Evolutionary conservation across 1,140 invertebrate genomes (phyloP), one percentile per base, ranked within the genome.

Genomic region (Andrena cerasifolii): DNA sequence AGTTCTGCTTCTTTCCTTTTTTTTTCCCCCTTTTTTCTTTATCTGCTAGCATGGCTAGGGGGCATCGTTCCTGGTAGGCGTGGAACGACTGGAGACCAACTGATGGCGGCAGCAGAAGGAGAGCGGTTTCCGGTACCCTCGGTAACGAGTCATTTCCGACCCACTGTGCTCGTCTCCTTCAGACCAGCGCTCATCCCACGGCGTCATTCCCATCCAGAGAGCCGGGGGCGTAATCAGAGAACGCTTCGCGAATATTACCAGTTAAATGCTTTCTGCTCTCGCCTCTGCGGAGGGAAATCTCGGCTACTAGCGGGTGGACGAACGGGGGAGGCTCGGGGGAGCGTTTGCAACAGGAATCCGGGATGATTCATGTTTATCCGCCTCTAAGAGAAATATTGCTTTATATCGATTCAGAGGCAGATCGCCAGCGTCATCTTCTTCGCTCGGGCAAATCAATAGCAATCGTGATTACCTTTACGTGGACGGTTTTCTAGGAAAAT

Each of bases 91-190:
- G n/a, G 43, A 74, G 72, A 45, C 54, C 51, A 40, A 43, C 16
- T 12, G 78, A 65, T 49, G 73, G 40, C 33, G 83, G 80, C 65
- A 68, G 67, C 74, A 87, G 82, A 87, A 86, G 87, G 85, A 86
- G 86, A 87, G 84, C 85, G 86, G 89, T 89, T 90, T 90, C 89
- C 89, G 89, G 89, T 86, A 79, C 86, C 82, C 77, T 80, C 75
- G 79, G 82, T 90, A 91, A 90, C 89, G 90, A 90, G 87, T 91
- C 88, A 91, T 90, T 90, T 90, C 90, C 90, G 84, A 84, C 79
- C 76, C 45, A 61, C 82, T 77, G 75, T 81, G 31, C 84, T 82
- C 74, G 79, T 71, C 78, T 78, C 54, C 76, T 73, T 78, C 56
- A 51, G 61, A 66, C 21, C 65, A 40, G 72, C 63, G 56, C 68